phyloP scores from a whole-genome alignment of 2,888 invertebrate species.

The Cantharis rufa region DNA sequence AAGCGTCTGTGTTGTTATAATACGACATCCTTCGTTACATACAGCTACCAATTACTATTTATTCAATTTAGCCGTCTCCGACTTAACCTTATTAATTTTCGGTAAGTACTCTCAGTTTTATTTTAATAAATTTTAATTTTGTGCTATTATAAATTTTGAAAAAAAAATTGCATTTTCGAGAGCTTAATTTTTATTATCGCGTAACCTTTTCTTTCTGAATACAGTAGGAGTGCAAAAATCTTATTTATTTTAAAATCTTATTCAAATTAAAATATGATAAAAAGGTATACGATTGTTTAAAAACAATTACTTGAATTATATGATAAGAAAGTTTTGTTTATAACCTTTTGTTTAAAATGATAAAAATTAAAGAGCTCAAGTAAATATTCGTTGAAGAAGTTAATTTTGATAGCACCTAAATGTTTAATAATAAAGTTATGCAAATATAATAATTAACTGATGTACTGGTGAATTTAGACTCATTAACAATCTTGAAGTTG shows the following conservation, averaged over 20 bases:
- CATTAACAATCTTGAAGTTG: background rate
- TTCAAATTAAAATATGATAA: background rate
- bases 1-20: slow-evolving; percentile 83
- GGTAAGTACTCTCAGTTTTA: slow-evolving; percentile 64
- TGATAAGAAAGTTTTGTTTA: background rate
- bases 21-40: slow-evolving; percentile 79
- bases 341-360: background rate
- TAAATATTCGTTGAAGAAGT: background rate
- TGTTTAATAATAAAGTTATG: background rate
- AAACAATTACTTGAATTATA: background rate
- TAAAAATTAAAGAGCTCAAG: background rate
- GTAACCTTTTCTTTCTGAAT: background rate
- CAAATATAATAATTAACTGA: background rate
- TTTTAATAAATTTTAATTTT: background rate
- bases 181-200: background rate
- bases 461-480: background rate
- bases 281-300: background rate
- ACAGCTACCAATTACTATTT: slow-evolving; percentile 92
- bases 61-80: slow-evolving; percentile 86
- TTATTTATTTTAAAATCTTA: background rate
- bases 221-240: background rate
- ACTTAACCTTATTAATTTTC: slow-evolving; percentile 77
- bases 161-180: background rate
- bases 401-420: background rate
- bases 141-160: background rate